Conservation (phyloP, 2,113 vertebrate genomes). For the Rissa tridactyla region DNA sequence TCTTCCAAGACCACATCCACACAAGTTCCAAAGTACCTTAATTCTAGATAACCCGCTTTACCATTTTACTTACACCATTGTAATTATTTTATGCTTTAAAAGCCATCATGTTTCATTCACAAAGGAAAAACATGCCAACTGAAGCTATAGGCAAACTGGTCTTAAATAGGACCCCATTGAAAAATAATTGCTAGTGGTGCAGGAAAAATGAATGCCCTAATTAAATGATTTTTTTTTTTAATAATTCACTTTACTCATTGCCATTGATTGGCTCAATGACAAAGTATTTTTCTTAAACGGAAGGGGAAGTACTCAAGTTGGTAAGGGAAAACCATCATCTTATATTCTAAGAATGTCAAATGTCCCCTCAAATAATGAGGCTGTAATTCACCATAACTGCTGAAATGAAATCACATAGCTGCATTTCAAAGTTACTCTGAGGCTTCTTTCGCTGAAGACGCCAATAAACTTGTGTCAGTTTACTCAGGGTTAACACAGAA, state of each 20-base stretch:
- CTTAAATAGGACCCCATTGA: not conserved
- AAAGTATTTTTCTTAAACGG: fast-evolving
- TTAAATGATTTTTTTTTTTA: fast-evolving
- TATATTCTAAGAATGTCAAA: not conserved
- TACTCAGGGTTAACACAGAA: not conserved
- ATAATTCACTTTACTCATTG: fast-evolving
- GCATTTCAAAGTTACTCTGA: conserved; percentile 3
- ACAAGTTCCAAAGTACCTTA: not conserved
- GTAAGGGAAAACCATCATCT: not conserved
- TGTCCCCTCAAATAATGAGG: not conserved
- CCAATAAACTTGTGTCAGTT: not conserved
- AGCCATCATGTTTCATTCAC: not conserved
- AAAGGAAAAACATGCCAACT: not conserved
- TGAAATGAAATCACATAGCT: not conserved
- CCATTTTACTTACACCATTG: not conserved
- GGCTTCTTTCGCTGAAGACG: not conserved
- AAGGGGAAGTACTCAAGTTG: not conserved
- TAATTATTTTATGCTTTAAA: not conserved
- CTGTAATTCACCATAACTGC: not conserved
- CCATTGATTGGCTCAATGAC: not conserved
- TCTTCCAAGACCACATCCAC: not conserved
- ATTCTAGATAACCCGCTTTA: not conserved
- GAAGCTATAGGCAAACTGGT: not conserved
- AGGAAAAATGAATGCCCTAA: not conserved
- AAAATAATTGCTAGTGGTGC: not conserved